These are phyloP conservation scores for Tenualosa ilisha DNA, from an alignment of 2,797 vertebrate species.

Conservation along the genomic window DNA sequence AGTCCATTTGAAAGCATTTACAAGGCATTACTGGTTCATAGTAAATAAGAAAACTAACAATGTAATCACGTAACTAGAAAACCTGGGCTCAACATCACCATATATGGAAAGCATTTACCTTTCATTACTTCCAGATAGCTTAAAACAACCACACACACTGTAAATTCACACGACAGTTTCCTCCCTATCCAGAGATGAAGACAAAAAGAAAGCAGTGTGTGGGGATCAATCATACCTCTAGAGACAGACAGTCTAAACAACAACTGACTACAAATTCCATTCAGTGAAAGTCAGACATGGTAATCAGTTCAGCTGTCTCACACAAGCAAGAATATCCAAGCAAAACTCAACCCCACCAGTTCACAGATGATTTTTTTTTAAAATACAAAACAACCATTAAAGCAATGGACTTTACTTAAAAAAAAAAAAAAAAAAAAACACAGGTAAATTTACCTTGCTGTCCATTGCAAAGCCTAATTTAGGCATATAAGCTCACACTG, in stretches of 20 bases:
- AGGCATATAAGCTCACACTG: slow-evolving; percentile 27
- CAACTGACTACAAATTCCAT: neutral
- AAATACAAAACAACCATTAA: slow-evolving; percentile 37
- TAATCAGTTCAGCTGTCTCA: neutral
- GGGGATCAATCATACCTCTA: slow-evolving; percentile 32
- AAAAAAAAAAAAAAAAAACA: neutral
- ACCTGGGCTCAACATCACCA: neutral
- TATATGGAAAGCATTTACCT: neutral
- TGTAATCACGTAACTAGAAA: neutral
- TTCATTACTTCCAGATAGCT: neutral
- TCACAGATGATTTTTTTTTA: neutral
- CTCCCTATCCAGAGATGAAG: slow-evolving; percentile 53
- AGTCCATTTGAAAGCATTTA: neutral
- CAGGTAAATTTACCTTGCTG: slow-evolving; percentile 20
- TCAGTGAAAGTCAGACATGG: neutral
- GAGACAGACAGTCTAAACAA: slow-evolving; percentile 38
- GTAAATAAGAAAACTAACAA: neutral
- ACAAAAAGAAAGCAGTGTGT: slow-evolving; percentile 40
- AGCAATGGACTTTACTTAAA: slow-evolving; percentile 36
- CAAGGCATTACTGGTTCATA: slow-evolving; percentile 13
- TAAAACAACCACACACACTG: neutral
- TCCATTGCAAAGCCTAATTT: slow-evolving; percentile 26
- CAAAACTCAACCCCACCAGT: neutral
- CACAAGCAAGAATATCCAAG: neutral
- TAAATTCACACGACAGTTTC: neutral